phyloP scores from a whole-genome alignment of 2,113 vertebrate species.

The Lutjanus erythropterus region DNA sequence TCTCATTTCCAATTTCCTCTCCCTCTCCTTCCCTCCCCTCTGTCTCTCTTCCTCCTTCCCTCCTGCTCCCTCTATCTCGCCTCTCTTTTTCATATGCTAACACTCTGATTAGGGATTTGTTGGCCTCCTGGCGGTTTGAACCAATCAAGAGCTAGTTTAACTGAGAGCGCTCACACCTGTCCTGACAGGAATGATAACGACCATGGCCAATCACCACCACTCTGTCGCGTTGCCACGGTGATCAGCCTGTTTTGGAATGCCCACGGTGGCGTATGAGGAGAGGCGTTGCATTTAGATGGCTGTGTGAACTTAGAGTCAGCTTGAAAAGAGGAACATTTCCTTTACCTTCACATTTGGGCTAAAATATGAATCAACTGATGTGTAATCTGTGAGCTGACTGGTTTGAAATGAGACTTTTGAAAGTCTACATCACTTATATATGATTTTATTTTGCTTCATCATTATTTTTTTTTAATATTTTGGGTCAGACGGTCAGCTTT shows the following conservation, averaged over 20 bases:
- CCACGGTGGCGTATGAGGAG: slow-evolving; percentile 29
- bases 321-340: slow-evolving; percentile 2
- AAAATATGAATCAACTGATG: neutral
- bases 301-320: neutral
- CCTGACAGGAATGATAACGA: slow-evolving; percentile 81
- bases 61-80: slow-evolving; percentile 29
- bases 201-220: slow-evolving; percentile 55
- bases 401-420: neutral
- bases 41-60: slow-evolving; percentile 8
- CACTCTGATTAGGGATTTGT: slow-evolving; percentile 76
- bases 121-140: slow-evolving; percentile 73
- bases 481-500: no score
- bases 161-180: slow-evolving; percentile 71
- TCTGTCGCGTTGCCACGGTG: slow-evolving; percentile 52
- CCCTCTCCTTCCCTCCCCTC: slow-evolving; percentile 4
- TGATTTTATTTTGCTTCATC: neutral
- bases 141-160: slow-evolving; percentile 79
- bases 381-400: neutral
- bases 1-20: slow-evolving; percentile 44
- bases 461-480: no score
- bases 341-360: neutral
- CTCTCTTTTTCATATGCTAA: slow-evolving; percentile 63
- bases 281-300: slow-evolving; percentile 45
- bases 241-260: slow-evolving; percentile 63
- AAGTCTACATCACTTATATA: neutral